Conservation (phyloP, 2,888 invertebrate species). For the Dicyrtomina minuta region DNA sequence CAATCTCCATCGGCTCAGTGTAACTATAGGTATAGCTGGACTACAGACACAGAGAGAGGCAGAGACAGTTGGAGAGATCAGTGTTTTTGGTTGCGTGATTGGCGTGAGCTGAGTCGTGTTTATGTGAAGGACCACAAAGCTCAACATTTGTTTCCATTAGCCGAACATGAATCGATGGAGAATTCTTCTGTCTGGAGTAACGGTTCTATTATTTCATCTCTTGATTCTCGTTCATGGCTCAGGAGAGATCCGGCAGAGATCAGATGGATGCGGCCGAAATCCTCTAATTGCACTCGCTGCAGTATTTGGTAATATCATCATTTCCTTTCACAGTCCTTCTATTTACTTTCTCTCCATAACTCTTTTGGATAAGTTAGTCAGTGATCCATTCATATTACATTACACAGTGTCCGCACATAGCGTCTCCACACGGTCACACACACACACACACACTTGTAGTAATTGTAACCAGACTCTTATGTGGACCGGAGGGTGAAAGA, state of each 20-base stretch:
- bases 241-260: conserved; percentile 40
- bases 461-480: too few species aligned
- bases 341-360: not conserved
- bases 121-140: conserved; percentile 4
- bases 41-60: not conserved
- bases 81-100: not conserved
- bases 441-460: too few species aligned
- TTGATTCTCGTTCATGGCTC: conserved; percentile 6
- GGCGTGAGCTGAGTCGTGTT: conserved; percentile 14
- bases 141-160: conserved; percentile 49
- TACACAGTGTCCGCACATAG: not conserved
- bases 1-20: too few species aligned
- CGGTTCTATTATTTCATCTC: conserved; percentile 33
- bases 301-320: conserved; percentile 46
- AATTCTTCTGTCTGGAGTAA: conserved; percentile 41
- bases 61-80: not conserved
- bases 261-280: conserved; percentile 53
- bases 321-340: not conserved
- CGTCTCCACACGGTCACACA: too few species aligned
- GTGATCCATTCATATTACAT: conserved; percentile 3
- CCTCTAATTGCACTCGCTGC: conserved; percentile 53
- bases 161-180: conserved; percentile 50
- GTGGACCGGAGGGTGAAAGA: too few species aligned
- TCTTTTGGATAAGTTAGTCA: not conserved
- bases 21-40: too few species aligned